phyloP scores from a whole-genome alignment of 1,140 invertebrate genomes.

The Dreissena rostriformis region DNA sequence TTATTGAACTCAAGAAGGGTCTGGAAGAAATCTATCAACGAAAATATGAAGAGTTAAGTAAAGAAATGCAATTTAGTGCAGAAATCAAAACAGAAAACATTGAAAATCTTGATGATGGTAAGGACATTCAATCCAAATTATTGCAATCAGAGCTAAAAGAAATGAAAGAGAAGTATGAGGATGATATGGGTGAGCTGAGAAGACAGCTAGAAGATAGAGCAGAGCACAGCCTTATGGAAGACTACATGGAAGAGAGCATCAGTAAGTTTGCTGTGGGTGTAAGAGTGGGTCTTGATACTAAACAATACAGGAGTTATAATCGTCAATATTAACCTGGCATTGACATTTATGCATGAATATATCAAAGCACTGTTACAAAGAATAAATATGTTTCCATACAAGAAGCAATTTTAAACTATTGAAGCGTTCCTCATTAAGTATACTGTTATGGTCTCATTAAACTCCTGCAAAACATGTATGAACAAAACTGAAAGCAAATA shows the following conservation, averaged over 20 bases:
- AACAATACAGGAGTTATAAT: neutral
- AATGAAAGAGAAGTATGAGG: constrained; percentile 35
- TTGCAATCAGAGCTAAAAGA: constrained; percentile 50
- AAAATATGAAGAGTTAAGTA: neutral
- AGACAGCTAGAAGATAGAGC: constrained; percentile 5
- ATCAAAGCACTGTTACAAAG: no score
- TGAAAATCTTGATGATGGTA: neutral
- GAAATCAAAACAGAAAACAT: constrained; percentile 30
- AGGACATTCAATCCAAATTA: constrained; percentile 52
- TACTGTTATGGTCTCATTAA: no score
- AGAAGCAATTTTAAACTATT: no score
- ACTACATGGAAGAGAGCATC: neutral
- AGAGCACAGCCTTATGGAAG: neutral
- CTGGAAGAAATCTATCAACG: neutral
- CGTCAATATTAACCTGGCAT: neutral
- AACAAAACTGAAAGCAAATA: no score
- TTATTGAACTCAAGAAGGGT: neutral
- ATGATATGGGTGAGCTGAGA: constrained; percentile 5
- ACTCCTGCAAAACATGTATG: no score
- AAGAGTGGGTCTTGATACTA: no score
- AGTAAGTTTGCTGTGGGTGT: neutral
- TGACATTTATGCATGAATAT: neutral
- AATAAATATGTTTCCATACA: neutral
- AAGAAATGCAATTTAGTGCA: neutral
- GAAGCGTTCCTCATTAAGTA: no score